Evolutionary conservation across 23 tunicate genomes (phyloP), one percentile per base, ranked within the genome.

Genomic region (Oikopleura dioica): DNA sequence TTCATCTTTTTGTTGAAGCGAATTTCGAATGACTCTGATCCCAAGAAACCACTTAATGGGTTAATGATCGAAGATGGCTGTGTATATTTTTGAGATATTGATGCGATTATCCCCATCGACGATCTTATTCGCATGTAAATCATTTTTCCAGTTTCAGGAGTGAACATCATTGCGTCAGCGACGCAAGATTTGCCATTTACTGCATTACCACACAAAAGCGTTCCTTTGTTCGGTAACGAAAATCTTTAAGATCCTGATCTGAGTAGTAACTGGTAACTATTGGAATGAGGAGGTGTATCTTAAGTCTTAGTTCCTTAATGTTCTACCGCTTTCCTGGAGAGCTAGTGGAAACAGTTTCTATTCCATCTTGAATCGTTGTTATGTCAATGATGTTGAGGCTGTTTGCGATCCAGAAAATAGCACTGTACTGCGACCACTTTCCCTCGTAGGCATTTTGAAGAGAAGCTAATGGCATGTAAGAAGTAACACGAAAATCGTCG

Each of bases 391-490:
- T 12, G 33, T 23, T 63, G 32, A 63, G 33, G 26, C 26, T 23
- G 33, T 63, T 23, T 63, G 16, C 33, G 26, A 63, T 63, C 72
- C 72, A 63, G 2, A 63, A 2, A 28, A 63, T 28, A 2, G 72
- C 72, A 21, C 2, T 31, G 2, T 23, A 23, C 16, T 63, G 30
- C 30, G 16, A 23, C 16, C 26, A 63, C 16, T 63, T 12, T 63
- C 72, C 72, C 26, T 63, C 26, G 72, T 63, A 63, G 4, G 72
- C 72, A 2, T 31, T 31, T 31, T 63, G 72, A 2, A 63, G 72
- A 2, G 72, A 23, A 63, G 26, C 26, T 63, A 63, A 31, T 2
- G 72, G 72, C 72, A 63, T 63, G 16, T 63, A 31, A 2, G 16
- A 2, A 2, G 72, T 63, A 24, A 28, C 4, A 28, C 26, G 72